A percentile compares a stretch with the other conserved stretches of the same genome.
Conservation (phyloP, 2,888 invertebrate genomes). For the Ceramica pisi region DNA sequence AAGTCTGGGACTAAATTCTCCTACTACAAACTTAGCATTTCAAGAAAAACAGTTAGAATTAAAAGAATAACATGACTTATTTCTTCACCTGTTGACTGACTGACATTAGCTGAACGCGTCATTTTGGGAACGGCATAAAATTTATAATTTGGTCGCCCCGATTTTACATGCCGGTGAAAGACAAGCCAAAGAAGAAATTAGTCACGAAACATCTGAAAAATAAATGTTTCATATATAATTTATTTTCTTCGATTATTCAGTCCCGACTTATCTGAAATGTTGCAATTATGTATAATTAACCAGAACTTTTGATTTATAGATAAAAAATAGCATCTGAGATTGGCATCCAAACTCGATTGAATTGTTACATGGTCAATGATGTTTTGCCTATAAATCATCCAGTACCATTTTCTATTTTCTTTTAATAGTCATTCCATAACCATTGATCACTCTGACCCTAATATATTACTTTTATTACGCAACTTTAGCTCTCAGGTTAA, state of each 20-base stretch:
- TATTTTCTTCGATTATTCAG: slow-evolving; percentile 29
- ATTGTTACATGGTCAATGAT: slow-evolving; percentile 66
- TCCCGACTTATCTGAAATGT: slow-evolving; percentile 7
- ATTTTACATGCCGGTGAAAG: slow-evolving; percentile 65
- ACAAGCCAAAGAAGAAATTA: slow-evolving; percentile 69
- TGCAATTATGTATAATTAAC: slow-evolving; percentile 3
- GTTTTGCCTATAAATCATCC: slow-evolving; percentile 59
- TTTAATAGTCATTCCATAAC: slow-evolving; percentile 57
- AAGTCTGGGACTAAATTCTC: slow-evolving; percentile 71
- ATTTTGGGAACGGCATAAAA: slow-evolving; percentile 50
- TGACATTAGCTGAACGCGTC: slow-evolving; percentile 38
- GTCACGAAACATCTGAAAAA: slow-evolving; percentile 67
- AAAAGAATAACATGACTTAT: slow-evolving; percentile 8
- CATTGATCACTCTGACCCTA: slow-evolving; percentile 62
- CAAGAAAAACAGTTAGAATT: slow-evolving; percentile 10
- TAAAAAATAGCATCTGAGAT: slow-evolving; percentile 2
- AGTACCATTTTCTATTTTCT: slow-evolving; percentile 46
- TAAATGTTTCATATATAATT: slow-evolving; percentile 48
- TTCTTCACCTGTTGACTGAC: slow-evolving; percentile 22
- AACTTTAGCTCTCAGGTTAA: slow-evolving; percentile 73
- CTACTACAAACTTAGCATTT: slow-evolving; percentile 45
- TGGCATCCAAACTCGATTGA: slow-evolving; percentile 4
- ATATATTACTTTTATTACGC: slow-evolving; percentile 79
- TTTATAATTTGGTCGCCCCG: slow-evolving; percentile 33
- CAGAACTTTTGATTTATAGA: not conserved